Percentiles rank a stretch among this genome's conserved stretches.
These are phyloP conservation scores for Styela plicata DNA, from an alignment of 23 tunicate genomes.

Conservation along the genomic window DNA sequence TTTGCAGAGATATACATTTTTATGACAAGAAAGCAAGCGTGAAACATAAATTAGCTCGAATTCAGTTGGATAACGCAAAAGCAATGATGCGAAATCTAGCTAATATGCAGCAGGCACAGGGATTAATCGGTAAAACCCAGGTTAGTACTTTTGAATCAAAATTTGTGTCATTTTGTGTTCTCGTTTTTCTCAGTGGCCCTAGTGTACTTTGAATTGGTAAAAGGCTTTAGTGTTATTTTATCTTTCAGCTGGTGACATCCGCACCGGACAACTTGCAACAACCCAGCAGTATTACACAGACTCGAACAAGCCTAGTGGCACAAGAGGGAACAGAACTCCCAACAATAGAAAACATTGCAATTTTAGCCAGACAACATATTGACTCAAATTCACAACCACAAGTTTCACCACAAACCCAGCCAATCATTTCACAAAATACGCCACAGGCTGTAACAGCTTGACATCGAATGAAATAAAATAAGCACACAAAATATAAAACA, in stretches of 20 bases:
- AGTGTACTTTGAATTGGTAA: too few relatives aligned
- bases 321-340: not conserved
- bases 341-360: not conserved
- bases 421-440: not conserved
- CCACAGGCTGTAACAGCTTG: not conserved
- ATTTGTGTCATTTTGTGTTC: too few relatives aligned
- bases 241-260: too few relatives aligned
- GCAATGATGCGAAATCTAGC: slow-evolving; percentile 7
- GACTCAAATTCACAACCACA: not conserved
- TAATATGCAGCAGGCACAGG: not conserved
- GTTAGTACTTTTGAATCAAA: too few relatives aligned
- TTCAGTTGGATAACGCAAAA: slow-evolving; percentile 11
- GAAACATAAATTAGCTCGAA: slow-evolving; percentile 14
- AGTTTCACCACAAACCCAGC: not conserved
- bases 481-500: too few relatives aligned
- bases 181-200: too few relatives aligned
- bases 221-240: too few relatives aligned
- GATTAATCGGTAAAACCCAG: not conserved
- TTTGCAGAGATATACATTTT: slow-evolving; percentile 83
- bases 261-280: not conserved
- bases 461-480: too few relatives aligned
- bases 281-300: not conserved
- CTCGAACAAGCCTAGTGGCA: not conserved
- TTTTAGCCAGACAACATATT: not conserved
- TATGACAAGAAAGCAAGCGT: slow-evolving; percentile 61